Percentiles rank a stretch among this genome's conserved stretches.
These are phyloP conservation scores for Etheostoma nigrum DNA, from an alignment of 2,797 vertebrate species.

Conservation along the genomic window DNA sequence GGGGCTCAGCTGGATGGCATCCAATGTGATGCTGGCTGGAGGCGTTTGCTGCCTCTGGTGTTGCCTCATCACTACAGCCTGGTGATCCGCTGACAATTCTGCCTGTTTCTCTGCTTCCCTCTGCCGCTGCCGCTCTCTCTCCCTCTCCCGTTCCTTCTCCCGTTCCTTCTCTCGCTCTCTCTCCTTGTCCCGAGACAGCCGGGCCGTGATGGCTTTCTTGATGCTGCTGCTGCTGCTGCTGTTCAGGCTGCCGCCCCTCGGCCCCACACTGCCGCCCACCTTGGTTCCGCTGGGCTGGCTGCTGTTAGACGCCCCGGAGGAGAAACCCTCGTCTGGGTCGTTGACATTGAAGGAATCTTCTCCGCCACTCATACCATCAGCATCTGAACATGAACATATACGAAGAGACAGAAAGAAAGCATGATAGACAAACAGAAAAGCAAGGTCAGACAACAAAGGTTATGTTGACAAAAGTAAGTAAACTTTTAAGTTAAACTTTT, in stretches of 20 bases:
- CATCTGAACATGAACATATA: constrained; percentile 79
- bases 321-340: constrained; percentile 98
- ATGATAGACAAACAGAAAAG: constrained; percentile 39
- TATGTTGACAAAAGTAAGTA: neutral
- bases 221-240: constrained; percentile 82
- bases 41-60: constrained; percentile 79
- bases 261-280: constrained; percentile 71
- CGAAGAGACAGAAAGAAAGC: constrained; percentile 44
- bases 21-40: constrained; percentile 85
- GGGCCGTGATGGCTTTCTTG: constrained; percentile 83
- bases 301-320: constrained; percentile 96
- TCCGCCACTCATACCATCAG: constrained; percentile 90
- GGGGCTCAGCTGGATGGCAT: constrained; percentile 91
- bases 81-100: constrained; percentile 74
- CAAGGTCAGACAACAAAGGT: neutral
- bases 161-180: constrained; percentile 73
- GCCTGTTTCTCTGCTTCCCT: constrained; percentile 81
- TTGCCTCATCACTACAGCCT: constrained; percentile 76
- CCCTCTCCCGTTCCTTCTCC: constrained; percentile 71
- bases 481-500: neutral
- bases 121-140: constrained; percentile 63
- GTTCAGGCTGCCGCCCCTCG: constrained; percentile 83
- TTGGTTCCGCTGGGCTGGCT: constrained; percentile 93
- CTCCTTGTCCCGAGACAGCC: constrained; percentile 80
- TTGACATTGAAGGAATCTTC: constrained; percentile 94